Base-by-base conservation (phyloP, 2,888 invertebrate genomes). In the Timema cristinae region DNA sequence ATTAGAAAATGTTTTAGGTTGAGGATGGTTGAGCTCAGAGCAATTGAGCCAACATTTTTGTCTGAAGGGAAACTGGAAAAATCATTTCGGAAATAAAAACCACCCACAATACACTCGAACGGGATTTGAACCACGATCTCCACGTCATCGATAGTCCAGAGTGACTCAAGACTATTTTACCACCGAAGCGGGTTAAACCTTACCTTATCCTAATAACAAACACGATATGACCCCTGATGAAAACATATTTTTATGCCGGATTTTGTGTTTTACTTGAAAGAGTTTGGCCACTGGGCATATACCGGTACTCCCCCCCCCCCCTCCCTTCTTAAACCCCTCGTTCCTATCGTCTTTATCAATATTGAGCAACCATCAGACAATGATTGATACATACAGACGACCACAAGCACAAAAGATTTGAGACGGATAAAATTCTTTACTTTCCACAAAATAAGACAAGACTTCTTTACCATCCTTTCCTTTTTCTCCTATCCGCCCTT, bases 341-440 rank as follows among this genome's bases (percentile, higher is more conserved):
- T 32, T 32, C 32, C 32, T 70, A 70, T 70, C 70, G 70, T 66
- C 70, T 66, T 66, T n/a, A 70, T 70, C 70, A 70, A 70, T 50
- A 70, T 50, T 70, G 70, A 50, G 70, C 70, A 70, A 48, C 61
- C 11, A 66, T 48, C 66, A 32, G 10, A 15, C 52, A 47, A 63
- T 63, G 63, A 63, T 63, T 63, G 63, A 63, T 63, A 32, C 63
- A 63, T 16, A 63, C 63, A 63, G 63, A 63, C 63, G 48, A 9
- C 63, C 63, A 47, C 63, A 63, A 63, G 63, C 63, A 9, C 63
- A 32, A 32, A 32, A 47, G 63, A 63, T 63, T n/a, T 48, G 47
- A n/a, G 7, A 10, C 32, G 63, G 63, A 63, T 63, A 63, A 63
- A 63, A 63, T 63, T 47, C 63, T 63, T 63, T 63, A 48, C 63